A percentile compares a stretch with the other conserved stretches of the same genome.
Conservation (phyloP, 2,113 vertebrate genomes). For the Caracal caracal region DNA sequence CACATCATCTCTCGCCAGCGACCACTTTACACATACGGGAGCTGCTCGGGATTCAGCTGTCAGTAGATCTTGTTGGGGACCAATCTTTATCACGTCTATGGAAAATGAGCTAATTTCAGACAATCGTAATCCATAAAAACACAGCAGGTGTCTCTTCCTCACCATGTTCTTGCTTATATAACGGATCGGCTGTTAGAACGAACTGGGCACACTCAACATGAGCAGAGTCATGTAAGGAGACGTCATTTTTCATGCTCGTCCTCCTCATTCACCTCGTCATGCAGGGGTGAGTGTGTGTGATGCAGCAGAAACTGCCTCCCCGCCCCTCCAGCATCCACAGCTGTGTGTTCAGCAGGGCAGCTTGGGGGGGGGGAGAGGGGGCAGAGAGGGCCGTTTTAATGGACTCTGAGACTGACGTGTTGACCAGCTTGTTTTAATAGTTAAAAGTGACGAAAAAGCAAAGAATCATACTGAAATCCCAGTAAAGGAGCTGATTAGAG, state of each 20-base stretch:
- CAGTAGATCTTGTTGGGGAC: background rate
- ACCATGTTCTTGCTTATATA: background rate
- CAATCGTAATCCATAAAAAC: background rate
- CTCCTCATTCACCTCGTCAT: background rate
- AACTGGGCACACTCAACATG: background rate
- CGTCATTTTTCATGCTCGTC: background rate
- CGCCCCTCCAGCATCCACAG: too few species aligned
- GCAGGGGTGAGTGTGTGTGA: too few species aligned
- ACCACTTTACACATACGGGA: background rate
- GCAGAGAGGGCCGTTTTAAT: background rate
- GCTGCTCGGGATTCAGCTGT: background rate
- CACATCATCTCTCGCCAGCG: background rate
- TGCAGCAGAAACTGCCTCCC: background rate
- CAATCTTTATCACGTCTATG: background rate
- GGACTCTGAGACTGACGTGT: background rate
- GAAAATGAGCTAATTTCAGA: background rate
- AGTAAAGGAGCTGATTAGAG: background rate
- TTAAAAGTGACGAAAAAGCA: background rate
- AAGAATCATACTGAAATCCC: background rate
- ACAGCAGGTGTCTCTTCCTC: background rate
- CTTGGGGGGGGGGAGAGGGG: background rate
- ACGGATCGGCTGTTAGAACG: background rate
- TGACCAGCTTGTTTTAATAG: background rate
- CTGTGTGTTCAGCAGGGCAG: too few species aligned
- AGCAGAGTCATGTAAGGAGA: background rate